phyloP scores from a whole-genome alignment of 2,888 invertebrate species.

The Aphrophora alni region DNA sequence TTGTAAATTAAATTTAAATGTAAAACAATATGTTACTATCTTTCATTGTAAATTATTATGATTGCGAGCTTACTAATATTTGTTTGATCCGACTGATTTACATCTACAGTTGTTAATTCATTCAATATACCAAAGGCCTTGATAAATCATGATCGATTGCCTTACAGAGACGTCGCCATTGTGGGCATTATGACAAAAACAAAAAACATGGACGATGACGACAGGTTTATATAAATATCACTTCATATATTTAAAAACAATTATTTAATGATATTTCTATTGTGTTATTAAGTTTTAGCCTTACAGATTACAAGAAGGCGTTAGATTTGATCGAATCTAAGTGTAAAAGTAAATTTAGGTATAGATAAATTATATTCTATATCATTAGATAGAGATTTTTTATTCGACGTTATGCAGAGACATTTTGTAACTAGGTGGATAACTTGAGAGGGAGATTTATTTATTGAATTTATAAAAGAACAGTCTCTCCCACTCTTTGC shows the following conservation, averaged over 20 bases:
- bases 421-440: constrained; percentile 2
- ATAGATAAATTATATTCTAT: neutral
- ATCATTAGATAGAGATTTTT: constrained; percentile 5
- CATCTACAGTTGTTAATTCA: neutral
- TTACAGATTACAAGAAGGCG: neutral
- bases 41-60: neutral
- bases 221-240: neutral
- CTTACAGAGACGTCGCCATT: neutral
- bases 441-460: neutral
- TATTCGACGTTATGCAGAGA: neutral
- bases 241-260: neutral
- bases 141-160: neutral
- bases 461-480: neutral
- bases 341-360: neutral
- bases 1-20: too few relatives aligned
- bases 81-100: neutral
- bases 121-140: neutral
- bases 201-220: neutral
- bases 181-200: neutral
- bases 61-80: neutral
- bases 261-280: neutral
- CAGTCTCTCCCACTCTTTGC: neutral
- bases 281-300: neutral
- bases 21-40: too few relatives aligned
- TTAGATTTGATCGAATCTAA: neutral